These are phyloP conservation scores for Paramuricea clavata DNA, from an alignment of 92 coral and sea anemone genomes.

Conservation along the genomic window DNA sequence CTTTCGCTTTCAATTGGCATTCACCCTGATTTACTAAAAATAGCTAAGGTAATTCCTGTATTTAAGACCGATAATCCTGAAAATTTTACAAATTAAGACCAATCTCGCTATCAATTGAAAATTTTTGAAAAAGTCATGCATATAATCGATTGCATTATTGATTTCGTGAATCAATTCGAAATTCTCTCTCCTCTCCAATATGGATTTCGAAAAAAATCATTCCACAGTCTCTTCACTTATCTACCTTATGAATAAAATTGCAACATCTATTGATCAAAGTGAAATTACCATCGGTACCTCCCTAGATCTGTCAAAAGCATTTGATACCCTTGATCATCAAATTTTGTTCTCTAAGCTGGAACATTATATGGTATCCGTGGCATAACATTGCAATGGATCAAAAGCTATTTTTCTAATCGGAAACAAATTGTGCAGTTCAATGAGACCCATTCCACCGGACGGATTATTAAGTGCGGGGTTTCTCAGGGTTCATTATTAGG, in stretches of 20 bases:
- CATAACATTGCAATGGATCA: no score
- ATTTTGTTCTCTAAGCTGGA: no score
- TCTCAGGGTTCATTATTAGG: no score
- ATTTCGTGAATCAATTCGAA: not conserved
- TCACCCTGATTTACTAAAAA: not conserved
- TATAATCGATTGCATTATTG: not conserved
- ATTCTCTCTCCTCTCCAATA: not conserved
- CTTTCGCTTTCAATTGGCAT: no score
- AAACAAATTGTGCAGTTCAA: no score
- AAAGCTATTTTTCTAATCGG: no score
- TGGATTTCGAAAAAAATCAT: not conserved
- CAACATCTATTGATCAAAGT: slow-evolving; percentile 1
- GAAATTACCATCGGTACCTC: not conserved
- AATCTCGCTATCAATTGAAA: not conserved
- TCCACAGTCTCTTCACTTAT: not conserved
- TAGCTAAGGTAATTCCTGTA: not conserved
- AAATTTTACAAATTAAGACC: slow-evolving; percentile 12
- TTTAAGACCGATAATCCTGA: not conserved
- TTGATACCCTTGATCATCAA: not conserved
- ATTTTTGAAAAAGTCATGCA: not conserved
- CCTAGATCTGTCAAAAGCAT: not conserved
- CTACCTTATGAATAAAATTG: not conserved
- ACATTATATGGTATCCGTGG: no score
- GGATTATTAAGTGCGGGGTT: no score
- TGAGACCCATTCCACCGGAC: no score